A percentile compares a stretch with the other conserved stretches of the same genome.
Evolutionary conservation across 2,888 invertebrate species (phyloP).

Genomic region (Dichetophora obliterata): DNA sequence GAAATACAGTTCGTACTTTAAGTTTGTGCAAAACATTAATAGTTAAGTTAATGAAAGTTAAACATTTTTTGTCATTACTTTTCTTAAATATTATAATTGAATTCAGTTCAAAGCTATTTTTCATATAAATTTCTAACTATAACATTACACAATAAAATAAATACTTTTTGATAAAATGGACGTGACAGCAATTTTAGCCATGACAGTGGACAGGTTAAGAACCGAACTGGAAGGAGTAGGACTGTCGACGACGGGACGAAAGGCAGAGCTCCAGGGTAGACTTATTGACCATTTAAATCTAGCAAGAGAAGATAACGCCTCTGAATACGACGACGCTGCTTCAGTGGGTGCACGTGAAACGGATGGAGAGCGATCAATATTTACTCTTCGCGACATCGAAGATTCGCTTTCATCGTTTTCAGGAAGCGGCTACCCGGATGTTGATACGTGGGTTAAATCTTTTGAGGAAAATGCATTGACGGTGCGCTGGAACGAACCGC

Average conservation of each 20-base stretch:
- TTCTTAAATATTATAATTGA: too few relatives aligned
- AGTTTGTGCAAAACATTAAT: too few relatives aligned
- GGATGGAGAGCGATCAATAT: background rate
- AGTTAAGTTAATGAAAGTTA: too few relatives aligned
- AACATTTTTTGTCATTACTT: too few relatives aligned
- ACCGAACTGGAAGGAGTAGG: background rate
- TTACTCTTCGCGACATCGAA: background rate
- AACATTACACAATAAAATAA: too few relatives aligned
- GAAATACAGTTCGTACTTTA: too few relatives aligned
- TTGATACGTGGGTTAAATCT: conserved; percentile 33
- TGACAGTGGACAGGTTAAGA: background rate
- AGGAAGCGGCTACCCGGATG: background rate
- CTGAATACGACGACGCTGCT: background rate
- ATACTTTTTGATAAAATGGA: too few relatives aligned
- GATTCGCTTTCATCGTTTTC: background rate
- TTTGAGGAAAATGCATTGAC: conserved; percentile 40
- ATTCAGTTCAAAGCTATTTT: too few relatives aligned
- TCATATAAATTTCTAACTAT: too few relatives aligned
- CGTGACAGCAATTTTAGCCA: background rate
- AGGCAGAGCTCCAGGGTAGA: background rate
- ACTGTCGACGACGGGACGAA: conserved; percentile 11
- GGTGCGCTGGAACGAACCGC: conserved; percentile 40
- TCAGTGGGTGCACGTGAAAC: background rate
- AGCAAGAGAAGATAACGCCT: conserved; percentile 9
- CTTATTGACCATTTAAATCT: conserved; percentile 3